Conservation (phyloP, 1,140 invertebrate species). For the Achatina immaculata region DNA sequence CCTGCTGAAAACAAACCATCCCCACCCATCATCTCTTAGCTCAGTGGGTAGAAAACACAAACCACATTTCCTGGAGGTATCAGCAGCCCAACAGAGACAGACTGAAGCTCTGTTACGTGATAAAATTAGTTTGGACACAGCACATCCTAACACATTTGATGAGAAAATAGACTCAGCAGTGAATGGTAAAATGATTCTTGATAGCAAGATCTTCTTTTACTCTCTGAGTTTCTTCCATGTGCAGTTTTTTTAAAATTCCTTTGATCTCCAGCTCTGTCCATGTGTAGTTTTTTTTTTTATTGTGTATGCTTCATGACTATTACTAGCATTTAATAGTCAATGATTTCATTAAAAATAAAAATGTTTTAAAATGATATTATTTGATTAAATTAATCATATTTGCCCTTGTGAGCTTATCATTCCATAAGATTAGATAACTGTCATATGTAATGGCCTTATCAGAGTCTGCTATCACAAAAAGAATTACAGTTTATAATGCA, state of each 20-base stretch:
- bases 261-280: background rate
- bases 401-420: too few relatives aligned
- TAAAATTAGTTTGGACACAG: conserved; percentile 40
- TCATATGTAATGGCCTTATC: too few relatives aligned
- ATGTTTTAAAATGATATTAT: too few relatives aligned
- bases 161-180: conserved; percentile 35
- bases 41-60: conserved; percentile 48
- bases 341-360: too few relatives aligned
- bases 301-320: too few relatives aligned
- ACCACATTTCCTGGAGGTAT: conserved; percentile 60
- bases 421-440: too few relatives aligned
- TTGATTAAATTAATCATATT: too few relatives aligned
- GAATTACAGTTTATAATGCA: too few relatives aligned
- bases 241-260: background rate
- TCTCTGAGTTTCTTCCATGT: background rate
- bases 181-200: conserved; percentile 1
- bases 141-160: conserved; percentile 56
- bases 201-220: background rate
- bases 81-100: conserved; percentile 61
- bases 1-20: background rate
- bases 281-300: background rate
- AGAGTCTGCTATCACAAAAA: too few relatives aligned
- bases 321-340: too few relatives aligned
- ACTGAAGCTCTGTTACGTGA: conserved; percentile 50
- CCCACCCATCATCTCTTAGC: conserved; percentile 24